Conservation (phyloP, 2,113 vertebrate species). For the Numida meleagris region DNA sequence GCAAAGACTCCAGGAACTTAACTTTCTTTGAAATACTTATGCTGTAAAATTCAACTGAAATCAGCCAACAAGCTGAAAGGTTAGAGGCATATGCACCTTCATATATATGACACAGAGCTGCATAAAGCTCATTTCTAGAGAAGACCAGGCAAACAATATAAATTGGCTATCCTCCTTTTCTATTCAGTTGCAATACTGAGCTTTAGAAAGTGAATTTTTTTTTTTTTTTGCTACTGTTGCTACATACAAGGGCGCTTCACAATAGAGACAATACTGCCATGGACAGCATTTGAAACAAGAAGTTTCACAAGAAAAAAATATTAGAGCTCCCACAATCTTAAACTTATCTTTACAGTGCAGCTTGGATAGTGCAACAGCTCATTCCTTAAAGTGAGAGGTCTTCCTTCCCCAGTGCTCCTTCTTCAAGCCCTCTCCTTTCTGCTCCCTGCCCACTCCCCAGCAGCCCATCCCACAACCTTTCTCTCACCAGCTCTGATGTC, state of each 20-base stretch:
- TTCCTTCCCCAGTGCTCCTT: not conserved
- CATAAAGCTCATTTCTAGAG: not conserved
- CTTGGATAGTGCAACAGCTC: not conserved
- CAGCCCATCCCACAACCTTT: not conserved
- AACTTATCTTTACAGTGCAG: not conserved
- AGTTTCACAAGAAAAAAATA: not conserved
- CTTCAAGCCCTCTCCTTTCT: not conserved
- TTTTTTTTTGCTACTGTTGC: not conserved
- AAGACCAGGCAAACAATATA: not conserved
- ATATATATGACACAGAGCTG: fast-evolving
- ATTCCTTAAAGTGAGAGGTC: not conserved
- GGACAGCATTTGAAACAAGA: not conserved
- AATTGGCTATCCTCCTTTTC: not conserved
- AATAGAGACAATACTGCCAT: not conserved
- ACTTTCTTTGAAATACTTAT: not conserved
- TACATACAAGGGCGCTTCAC: not conserved
- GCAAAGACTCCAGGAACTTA: not conserved
- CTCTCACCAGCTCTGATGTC: not conserved
- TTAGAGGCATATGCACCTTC: not conserved
- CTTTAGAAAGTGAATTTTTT: not conserved
- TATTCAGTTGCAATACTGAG: not conserved
- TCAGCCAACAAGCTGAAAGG: not conserved
- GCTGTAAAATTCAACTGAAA: not conserved
- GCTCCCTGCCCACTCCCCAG: not conserved
- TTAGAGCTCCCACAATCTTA: not conserved